Conservation (phyloP, 2,113 vertebrate genomes). For the Cepphus grylle region DNA sequence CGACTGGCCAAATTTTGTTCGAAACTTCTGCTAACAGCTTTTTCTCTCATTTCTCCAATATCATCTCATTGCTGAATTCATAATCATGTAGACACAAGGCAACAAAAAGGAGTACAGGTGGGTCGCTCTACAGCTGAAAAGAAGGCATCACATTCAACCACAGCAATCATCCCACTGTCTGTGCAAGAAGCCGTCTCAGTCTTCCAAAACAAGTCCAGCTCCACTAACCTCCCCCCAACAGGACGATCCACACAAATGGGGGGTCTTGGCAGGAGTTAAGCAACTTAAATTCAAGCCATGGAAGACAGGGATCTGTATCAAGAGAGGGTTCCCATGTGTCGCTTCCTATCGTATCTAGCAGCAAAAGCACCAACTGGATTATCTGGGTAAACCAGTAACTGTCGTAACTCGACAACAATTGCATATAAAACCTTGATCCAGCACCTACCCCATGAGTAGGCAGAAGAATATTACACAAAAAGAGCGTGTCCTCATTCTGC, state of each 20-base stretch:
- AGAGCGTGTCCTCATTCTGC: not conserved
- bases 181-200: not conserved
- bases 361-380: not conserved
- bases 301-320: not conserved
- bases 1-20: not conserved
- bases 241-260: not conserved
- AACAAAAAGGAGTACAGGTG: not conserved
- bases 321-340: not conserved
- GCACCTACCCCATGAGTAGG: not conserved
- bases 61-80: not conserved
- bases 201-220: not conserved
- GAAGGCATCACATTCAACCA: not conserved
- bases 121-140: not conserved
- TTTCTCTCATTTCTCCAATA: not conserved
- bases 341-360: not conserved
- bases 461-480: not conserved
- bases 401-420: rapidly evolving
- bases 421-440: not conserved
- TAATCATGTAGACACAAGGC: not conserved
- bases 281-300: not conserved
- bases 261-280: not conserved
- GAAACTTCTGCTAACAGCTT: not conserved
- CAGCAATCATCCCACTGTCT: not conserved
- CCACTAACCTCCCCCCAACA: not conserved
- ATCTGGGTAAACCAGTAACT: not conserved